These are phyloP conservation scores for Thelaira solivaga DNA, from an alignment of 2,888 invertebrate species.

Conservation along the genomic window DNA sequence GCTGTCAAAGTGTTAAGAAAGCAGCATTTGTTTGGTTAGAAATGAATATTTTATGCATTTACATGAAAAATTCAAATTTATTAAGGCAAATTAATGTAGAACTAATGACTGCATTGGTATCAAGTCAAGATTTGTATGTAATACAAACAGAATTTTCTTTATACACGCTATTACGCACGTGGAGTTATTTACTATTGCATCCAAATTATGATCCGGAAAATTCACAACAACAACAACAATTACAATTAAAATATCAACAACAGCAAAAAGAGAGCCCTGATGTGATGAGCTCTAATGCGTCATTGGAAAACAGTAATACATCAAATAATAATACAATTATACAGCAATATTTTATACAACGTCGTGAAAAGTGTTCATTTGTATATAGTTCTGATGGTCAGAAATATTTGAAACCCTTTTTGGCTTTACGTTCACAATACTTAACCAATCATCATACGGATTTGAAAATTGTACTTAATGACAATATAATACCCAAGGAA, in stretches of 20 bases:
- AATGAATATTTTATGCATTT: slow-evolving; percentile 82
- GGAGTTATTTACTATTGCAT: slow-evolving; percentile 81
- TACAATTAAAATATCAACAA: slow-evolving; percentile 63
- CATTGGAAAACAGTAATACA: slow-evolving; percentile 58
- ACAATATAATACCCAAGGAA: slow-evolving; percentile 83
- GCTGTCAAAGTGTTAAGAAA: slow-evolving; percentile 81
- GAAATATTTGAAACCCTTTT: slow-evolving; percentile 81
- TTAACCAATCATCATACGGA: slow-evolving; percentile 84
- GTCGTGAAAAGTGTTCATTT: slow-evolving; percentile 78
- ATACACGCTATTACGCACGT: slow-evolving; percentile 84
- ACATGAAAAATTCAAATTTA: slow-evolving; percentile 79
- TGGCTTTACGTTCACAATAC: slow-evolving; percentile 82
- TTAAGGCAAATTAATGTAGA: slow-evolving; percentile 82
- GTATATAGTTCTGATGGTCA: slow-evolving; percentile 81
- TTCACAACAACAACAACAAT: slow-evolving; percentile 66
- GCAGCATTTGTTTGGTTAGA: slow-evolving; percentile 84
- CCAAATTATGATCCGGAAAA: slow-evolving; percentile 77
- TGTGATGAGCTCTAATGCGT: background rate
- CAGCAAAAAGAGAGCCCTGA: too few relatives aligned
- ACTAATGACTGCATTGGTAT: slow-evolving; percentile 81
- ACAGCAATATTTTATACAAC: slow-evolving; percentile 71
- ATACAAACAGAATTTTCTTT: slow-evolving; percentile 88
- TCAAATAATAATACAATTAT: slow-evolving; percentile 68
- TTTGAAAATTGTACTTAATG: slow-evolving; percentile 82
- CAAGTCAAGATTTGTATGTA: slow-evolving; percentile 83